Conservation (phyloP, 2,888 invertebrate genomes). For the Scrobipalpa atriplicella region DNA sequence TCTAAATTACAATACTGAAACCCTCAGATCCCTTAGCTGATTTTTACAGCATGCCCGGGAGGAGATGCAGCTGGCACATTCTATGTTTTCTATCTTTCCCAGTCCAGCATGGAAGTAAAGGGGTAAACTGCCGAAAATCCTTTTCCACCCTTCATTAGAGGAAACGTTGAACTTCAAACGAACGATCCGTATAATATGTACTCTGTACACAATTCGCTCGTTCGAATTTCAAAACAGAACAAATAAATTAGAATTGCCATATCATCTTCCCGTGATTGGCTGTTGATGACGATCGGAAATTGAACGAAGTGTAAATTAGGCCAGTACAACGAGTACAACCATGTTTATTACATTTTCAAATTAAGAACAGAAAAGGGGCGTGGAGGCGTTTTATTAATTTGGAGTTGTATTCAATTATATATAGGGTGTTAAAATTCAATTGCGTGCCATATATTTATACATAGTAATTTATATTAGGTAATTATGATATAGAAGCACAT, state of each 20-base stretch:
- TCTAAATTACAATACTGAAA: no score
- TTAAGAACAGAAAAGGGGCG: neutral
- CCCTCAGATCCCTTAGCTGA: no score
- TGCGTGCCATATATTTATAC: no score
- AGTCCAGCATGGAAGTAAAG: no score
- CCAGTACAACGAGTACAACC: neutral
- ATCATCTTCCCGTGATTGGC: slow-evolving; percentile 22
- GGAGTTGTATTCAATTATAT: no score
- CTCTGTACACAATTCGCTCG: neutral
- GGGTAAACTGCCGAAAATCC: neutral
- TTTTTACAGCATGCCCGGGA: no score
- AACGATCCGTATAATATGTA: neutral
- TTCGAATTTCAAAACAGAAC: slow-evolving; percentile 17
- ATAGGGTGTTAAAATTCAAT: no score
- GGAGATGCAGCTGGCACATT: no score
- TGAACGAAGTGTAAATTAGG: neutral
- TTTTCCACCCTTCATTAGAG: neutral
- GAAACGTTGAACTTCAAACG: neutral
- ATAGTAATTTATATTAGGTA: no score
- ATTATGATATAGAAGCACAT: no score
- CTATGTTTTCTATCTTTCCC: no score
- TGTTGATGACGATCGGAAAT: slow-evolving; percentile 1
- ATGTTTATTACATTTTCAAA: neutral
- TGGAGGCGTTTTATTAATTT: no score
- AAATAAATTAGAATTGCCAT: slow-evolving; percentile 29